These are phyloP conservation scores for Pseudorasbora parva DNA, from an alignment of 2,113 vertebrate species.

Conservation along the genomic window DNA sequence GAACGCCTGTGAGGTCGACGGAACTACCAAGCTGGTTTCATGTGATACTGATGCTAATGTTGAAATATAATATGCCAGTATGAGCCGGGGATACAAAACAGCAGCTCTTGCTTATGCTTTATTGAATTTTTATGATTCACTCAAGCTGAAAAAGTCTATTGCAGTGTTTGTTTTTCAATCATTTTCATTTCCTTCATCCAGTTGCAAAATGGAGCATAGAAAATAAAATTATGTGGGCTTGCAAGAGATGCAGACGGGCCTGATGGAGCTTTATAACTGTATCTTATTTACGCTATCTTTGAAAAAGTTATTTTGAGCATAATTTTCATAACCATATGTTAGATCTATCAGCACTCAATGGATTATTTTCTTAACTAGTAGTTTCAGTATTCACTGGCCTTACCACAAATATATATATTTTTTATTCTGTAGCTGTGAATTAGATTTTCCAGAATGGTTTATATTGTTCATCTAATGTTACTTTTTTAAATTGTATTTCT, in stretches of 20 bases:
- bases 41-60: conserved; percentile 7
- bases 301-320: background rate
- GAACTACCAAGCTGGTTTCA: conserved; percentile 8
- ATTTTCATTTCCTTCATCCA: conserved; percentile 2
- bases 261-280: background rate
- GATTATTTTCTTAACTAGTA: background rate
- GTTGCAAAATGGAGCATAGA: background rate
- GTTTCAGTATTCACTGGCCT: background rate
- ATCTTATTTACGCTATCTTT: background rate
- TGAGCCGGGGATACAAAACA: background rate
- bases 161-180: conserved; percentile 20
- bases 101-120: conserved; percentile 6
- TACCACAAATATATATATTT: background rate
- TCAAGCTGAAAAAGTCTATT: background rate
- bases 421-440: background rate
- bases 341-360: background rate
- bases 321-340: background rate
- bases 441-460: background rate
- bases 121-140: background rate
- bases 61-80: conserved; percentile 3
- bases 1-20: background rate
- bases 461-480: background rate
- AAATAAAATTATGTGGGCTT: background rate
- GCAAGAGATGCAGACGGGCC: background rate
- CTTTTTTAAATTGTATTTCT: too few relatives aligned